Conservation (phyloP, 2,113 vertebrate genomes). For the Podarcis raffonei region DNA sequence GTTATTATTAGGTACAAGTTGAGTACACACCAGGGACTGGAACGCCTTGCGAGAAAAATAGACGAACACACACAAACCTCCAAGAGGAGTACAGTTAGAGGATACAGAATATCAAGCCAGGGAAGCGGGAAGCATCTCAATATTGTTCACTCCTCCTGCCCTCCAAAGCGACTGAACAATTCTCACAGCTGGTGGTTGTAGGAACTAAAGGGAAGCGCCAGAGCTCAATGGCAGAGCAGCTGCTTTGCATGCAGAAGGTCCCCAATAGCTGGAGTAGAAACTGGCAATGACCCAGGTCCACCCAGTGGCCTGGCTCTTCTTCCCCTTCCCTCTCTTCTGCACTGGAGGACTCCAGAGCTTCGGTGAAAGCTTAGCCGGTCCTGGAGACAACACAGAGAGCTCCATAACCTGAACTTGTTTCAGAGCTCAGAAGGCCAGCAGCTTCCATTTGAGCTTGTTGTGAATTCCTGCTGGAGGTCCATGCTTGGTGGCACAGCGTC, state of each 20-base stretch:
- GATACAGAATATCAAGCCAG: neutral
- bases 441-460: neutral
- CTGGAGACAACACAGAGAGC: neutral
- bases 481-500: no score
- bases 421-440: neutral
- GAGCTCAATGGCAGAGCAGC: no score
- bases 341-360: no score
- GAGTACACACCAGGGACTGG: neutral
- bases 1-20: neutral
- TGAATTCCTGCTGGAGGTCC: neutral
- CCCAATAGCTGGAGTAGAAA: no score
- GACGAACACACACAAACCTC: neutral
- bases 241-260: no score
- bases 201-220: no score
- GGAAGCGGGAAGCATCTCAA: neutral
- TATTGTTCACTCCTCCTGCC: neutral
- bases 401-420: neutral
- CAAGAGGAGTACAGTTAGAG: neutral
- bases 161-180: neutral
- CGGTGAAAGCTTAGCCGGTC: neutral
- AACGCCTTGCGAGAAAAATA: neutral
- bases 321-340: neutral
- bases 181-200: neutral
- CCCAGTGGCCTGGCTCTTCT: no score
- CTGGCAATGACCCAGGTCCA: no score